Conservation (phyloP, 1,140 invertebrate species). For the Popillia japonica region DNA sequence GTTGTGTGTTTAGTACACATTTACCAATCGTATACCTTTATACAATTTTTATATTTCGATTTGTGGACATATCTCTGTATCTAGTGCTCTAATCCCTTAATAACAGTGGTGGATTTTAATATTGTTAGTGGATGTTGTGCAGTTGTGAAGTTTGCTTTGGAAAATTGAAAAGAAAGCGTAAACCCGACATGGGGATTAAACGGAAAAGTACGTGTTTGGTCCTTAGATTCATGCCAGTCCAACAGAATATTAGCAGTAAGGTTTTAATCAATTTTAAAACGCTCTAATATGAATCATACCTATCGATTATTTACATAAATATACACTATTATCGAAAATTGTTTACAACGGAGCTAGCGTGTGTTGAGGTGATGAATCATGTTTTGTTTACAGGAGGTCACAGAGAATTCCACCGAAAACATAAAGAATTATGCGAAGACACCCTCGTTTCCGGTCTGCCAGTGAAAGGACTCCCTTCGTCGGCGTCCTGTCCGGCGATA, state of each 20-base stretch:
- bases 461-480: constrained; percentile 54
- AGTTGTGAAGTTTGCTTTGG: constrained; percentile 24
- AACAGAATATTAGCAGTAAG: constrained; percentile 46
- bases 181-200: constrained; percentile 71
- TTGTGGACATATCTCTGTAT: not conserved
- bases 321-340: no score
- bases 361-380: not conserved
- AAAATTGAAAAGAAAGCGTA: constrained; percentile 47
- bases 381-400: constrained; percentile 69
- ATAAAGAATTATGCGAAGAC: constrained; percentile 72
- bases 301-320: not conserved
- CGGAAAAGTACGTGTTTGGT: constrained; percentile 70
- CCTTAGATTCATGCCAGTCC: constrained; percentile 66
- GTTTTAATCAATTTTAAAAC: constrained; percentile 31
- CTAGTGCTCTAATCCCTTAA: not conserved
- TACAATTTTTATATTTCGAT: not conserved
- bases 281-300: not conserved
- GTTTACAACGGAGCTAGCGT: not conserved
- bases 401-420: constrained; percentile 72
- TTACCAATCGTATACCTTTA: constrained; percentile 19
- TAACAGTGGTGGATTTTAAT: constrained; percentile 12
- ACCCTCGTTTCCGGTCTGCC: constrained; percentile 62
- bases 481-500: constrained; percentile 57
- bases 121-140: not conserved
- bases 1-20: constrained; percentile 13